These are phyloP conservation scores for Tyrophagus putrescentiae DNA, from an alignment of 1,140 invertebrate genomes.

Conservation along the genomic window DNA sequence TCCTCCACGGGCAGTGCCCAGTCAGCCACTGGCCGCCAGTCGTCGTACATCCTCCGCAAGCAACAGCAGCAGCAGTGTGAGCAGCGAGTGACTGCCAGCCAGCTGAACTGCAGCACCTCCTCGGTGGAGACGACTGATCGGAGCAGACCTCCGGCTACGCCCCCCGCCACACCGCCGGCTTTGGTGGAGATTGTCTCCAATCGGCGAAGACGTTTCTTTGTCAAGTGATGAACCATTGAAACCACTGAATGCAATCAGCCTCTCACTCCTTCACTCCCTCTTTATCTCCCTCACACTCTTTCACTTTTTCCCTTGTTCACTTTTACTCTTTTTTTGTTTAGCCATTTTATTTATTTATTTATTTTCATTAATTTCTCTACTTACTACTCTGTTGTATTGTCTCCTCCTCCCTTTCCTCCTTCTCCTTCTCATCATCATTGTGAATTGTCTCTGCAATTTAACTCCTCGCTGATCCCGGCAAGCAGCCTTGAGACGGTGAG, in stretches of 20 bases:
- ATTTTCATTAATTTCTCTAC: too few relatives aligned
- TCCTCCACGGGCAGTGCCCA: not conserved
- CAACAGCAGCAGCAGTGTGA: not conserved
- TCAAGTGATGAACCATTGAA: too few relatives aligned
- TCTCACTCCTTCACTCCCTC: not conserved
- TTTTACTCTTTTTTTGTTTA: too few relatives aligned
- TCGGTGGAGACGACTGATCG: not conserved
- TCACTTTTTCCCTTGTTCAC: too few relatives aligned
- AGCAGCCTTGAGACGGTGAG: not conserved
- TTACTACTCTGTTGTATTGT: too few relatives aligned
- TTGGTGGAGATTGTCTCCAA: constrained; percentile 6
- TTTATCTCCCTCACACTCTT: too few relatives aligned
- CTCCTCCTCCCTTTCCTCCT: too few relatives aligned
- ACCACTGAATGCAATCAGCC: not conserved
- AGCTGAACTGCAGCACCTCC: not conserved
- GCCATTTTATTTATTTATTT: too few relatives aligned
- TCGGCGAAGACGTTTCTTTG: constrained; percentile 9
- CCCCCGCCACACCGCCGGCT: not conserved
- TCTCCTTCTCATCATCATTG: not conserved
- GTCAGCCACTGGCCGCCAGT: not conserved
- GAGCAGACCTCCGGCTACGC: not conserved
- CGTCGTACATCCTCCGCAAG: not conserved
- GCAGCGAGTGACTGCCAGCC: too few relatives aligned
- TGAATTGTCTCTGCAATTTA: too few relatives aligned
- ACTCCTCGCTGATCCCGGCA: too few relatives aligned